Percentiles rank a stretch among this genome's conserved stretches.
phyloP scores from a whole-genome alignment of 2,113 vertebrate genomes.

The Cacatua alba region DNA sequence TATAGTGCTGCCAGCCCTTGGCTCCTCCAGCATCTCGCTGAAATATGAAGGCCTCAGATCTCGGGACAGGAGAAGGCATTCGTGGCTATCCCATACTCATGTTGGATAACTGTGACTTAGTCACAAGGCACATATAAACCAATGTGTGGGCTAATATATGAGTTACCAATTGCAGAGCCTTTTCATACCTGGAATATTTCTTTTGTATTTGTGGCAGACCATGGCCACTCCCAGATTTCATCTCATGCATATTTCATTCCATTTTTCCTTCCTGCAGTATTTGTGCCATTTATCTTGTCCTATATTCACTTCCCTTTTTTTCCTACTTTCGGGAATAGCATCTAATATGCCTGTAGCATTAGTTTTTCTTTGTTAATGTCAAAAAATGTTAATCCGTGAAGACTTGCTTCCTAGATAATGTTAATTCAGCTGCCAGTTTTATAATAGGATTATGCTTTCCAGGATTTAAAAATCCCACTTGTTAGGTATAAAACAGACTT shows the following conservation, averaged over 20 bases:
- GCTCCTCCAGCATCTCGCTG: background rate
- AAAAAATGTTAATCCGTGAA: constrained; percentile 78
- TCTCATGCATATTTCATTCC: background rate
- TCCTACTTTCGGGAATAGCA: constrained; percentile 72
- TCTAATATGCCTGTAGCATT: constrained; percentile 74
- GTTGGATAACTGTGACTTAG: background rate
- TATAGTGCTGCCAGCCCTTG: background rate
- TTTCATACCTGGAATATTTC: background rate
- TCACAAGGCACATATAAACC: background rate
- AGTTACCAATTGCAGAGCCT: background rate
- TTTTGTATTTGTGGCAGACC: background rate
- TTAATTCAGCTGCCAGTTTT: constrained; percentile 80
- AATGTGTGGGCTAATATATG: background rate
- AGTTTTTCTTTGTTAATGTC: constrained; percentile 78
- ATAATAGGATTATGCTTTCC: constrained; percentile 84
- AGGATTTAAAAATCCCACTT: constrained; percentile 82
- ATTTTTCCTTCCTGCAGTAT: constrained; percentile 25
- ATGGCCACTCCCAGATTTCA: background rate
- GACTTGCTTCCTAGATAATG: constrained; percentile 75
- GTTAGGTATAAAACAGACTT: constrained; percentile 80
- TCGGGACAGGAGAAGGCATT: background rate
- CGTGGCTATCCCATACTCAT: background rate
- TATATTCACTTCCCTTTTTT: constrained; percentile 50
- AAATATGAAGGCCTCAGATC: background rate
- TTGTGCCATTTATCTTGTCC: constrained; percentile 64